Base-by-base conservation (phyloP, 2,888 invertebrate species). In the Xiphydria camelus region DNA sequence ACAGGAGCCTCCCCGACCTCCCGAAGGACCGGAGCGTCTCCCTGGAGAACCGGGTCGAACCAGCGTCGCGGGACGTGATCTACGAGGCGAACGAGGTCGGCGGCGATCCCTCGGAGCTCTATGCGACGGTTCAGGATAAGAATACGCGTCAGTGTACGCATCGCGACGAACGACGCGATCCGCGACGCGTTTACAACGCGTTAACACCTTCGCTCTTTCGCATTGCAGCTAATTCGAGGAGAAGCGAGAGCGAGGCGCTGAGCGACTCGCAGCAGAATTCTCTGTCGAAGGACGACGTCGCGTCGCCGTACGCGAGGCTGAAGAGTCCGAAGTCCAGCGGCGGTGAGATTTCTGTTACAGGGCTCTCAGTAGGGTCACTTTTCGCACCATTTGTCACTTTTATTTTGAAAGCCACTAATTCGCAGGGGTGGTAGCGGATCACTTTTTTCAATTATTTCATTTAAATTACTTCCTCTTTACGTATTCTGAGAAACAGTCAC, bases 1-100 rank as follows among this genome's bases (percentile, higher is more conserved):
- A 90, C 66, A 79, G 91, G 61, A 91, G 92, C 76, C 79, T 92
- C 52, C 92, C 92, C 18, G 92, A 92, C 72, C 90, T 92, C 64
- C 89, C 91, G 5, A 83, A 87, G 19, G 86, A 77, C 51, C 77
- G 85, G 22, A 83, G 85, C 61, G 80, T 79, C 51, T 82, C 82
- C 59, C 77, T 79, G 31, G 75, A 68, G 45, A 64, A 54, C 42
- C 62, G 64, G 55, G 59, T 51, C 45, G 66, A 61, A 56, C 61
- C 66, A 7, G 52, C 47, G 17, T 50, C 58, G 14, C 62, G 60
- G 39, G 73, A 69, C 51, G 59, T 66, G 37, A 70, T 75, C 49
- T 75, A 75, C 47, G 75, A 71, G 65, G 75, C 62, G 32, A 70
- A 64, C 33, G 73, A 62, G 65, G 67, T 61, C 47, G 67, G 61